A percentile compares a stretch with the other conserved stretches of the same genome.
Evolutionary conservation across 1,140 invertebrate species (phyloP).

Genomic region (Zaprionus nigranus): DNA sequence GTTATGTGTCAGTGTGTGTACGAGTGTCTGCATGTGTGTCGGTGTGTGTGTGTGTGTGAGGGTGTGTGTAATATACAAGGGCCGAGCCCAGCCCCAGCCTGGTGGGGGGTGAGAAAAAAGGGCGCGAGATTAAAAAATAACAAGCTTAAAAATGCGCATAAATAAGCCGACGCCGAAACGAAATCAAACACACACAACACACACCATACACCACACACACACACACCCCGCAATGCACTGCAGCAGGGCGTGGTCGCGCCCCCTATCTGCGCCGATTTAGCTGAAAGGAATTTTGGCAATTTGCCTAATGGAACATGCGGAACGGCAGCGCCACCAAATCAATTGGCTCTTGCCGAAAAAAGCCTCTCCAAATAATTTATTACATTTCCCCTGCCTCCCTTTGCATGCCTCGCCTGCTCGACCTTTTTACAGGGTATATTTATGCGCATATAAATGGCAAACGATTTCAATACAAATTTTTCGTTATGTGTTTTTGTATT

Average conservation of each 20-base stretch:
- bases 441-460: neutral
- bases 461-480: neutral
- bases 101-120: constrained; percentile 44
- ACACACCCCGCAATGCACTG: constrained; percentile 14
- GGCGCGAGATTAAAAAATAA: constrained; percentile 79
- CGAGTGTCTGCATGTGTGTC: neutral
- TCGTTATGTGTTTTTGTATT: neutral
- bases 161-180: constrained; percentile 49
- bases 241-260: constrained; percentile 33
- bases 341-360: constrained; percentile 27
- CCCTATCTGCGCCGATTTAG: constrained; percentile 22
- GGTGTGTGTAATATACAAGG: neutral
- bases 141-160: constrained; percentile 77
- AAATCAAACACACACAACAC: constrained; percentile 18
- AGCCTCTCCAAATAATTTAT: constrained; percentile 17
- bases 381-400: neutral
- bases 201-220: neutral
- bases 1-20: neutral
- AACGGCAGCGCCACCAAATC: constrained; percentile 31
- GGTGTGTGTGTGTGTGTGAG: neutral
- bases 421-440: constrained; percentile 5
- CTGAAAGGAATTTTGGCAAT: constrained; percentile 32
- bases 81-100: constrained; percentile 12
- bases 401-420: too few relatives aligned
- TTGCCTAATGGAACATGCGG: constrained; percentile 40